Evolutionary conservation across 2,888 invertebrate genomes (phyloP), one percentile per base, ranked within the genome.

Genomic region (Piscicola geometra): DNA sequence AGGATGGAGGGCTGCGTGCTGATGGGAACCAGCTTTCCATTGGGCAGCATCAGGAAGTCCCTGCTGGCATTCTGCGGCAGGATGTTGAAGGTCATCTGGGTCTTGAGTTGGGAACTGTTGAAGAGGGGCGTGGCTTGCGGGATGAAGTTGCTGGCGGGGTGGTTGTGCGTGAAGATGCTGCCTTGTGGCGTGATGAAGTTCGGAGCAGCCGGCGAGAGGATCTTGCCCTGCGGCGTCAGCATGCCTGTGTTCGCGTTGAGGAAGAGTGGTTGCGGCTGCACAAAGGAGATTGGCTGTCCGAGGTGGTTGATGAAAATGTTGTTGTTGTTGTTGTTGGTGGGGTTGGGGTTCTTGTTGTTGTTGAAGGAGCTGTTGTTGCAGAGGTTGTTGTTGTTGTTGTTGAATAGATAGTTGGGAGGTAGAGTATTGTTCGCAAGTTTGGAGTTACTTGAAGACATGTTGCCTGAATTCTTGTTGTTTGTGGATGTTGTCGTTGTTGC

Each of bases 31-130:
- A 73, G 33, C 56, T 73, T 73, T 2, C 73, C 73, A 60, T 73
- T 73, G 18, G 73, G 73, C n/a, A 73, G 36, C 73, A 73, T 73
- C 28, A 73, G 33, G 52, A 73, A 73, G 56, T 73, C 73, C 52
- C 73, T 56, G 25, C 73, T 64, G 5, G 73, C 21, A 25, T 73
- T 73, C 41, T 73, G 73, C 32, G 73, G 73, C 35, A 73, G 33
- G 0, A 73, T 56, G 28, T 73, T 73, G 33, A 73, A 36, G 35
- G 73, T 73, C 73, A 73, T 73, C 21, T 47, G 73, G 33, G 73
- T 30, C 36, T 73, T 73, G 35, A 73, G 32, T 33, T 73, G 73
- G 30, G 32, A 30, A 1, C 73, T 56, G 1, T 33, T 73, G 73
- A 73, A 73, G 12, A 73, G 64, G 1, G 73, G 73, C 2, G 73